A percentile compares a stretch with the other conserved stretches of the same genome.
These are phyloP conservation scores for Pimephales promelas DNA, from an alignment of 2,113 vertebrate genomes.

Conservation along the genomic window DNA sequence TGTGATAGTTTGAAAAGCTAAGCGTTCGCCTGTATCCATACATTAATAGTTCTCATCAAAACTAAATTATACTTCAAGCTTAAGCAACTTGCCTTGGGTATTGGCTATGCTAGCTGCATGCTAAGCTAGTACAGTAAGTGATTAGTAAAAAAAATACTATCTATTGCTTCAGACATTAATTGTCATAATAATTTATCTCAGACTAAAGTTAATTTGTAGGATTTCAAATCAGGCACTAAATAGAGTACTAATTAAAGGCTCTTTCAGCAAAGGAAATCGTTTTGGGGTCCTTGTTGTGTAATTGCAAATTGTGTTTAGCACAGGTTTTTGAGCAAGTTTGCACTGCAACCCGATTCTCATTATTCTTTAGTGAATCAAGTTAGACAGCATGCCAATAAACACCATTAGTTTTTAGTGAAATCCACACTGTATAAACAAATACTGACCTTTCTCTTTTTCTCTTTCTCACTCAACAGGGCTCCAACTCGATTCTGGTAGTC, in stretches of 20 bases:
- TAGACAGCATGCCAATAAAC: not conserved
- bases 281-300: not conserved
- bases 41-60: too few relatives aligned
- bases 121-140: not conserved
- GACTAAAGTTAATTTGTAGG: not conserved
- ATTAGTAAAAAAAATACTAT: not conserved
- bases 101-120: not conserved
- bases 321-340: not conserved
- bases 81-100: too few relatives aligned
- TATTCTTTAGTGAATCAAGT: not conserved
- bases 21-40: too few relatives aligned
- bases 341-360: not conserved
- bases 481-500: constrained; percentile 94
- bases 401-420: not conserved
- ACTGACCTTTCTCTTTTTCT: constrained; percentile 34
- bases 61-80: too few relatives aligned
- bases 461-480: constrained; percentile 79
- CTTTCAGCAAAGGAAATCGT: not conserved
- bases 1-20: too few relatives aligned
- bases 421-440: not conserved
- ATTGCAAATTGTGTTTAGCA: not conserved
- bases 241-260: not conserved
- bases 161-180: not conserved
- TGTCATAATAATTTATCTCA: not conserved
- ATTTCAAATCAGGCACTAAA: not conserved